Evolutionary conservation across 1,140 invertebrate species (phyloP).

Genomic region (Phocides pigmalion): DNA sequence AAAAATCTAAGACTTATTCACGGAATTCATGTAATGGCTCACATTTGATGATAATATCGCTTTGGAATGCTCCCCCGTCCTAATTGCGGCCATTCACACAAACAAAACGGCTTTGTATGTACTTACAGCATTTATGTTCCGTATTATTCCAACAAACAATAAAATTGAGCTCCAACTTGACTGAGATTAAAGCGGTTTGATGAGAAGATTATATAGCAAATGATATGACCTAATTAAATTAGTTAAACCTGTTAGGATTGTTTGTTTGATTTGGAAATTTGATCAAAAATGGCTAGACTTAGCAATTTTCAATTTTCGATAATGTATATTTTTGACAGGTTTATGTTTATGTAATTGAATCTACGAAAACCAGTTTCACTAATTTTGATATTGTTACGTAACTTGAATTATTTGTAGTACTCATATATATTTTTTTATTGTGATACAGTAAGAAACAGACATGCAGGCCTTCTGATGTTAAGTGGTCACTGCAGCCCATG

Average conservation of each 20-base stretch:
- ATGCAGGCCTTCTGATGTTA: too few relatives aligned
- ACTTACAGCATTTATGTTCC: conserved; percentile 42
- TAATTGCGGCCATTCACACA: conserved; percentile 46
- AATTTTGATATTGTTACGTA: too few relatives aligned
- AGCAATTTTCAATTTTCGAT: too few relatives aligned
- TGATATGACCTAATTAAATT: neutral
- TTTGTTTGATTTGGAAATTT: neutral
- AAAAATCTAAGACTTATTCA: neutral
- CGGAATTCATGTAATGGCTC: neutral
- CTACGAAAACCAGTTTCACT: too few relatives aligned
- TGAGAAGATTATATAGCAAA: conserved; percentile 13
- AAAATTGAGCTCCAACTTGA: conserved; percentile 2
- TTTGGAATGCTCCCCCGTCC: conserved; percentile 1
- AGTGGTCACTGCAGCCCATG: too few relatives aligned
- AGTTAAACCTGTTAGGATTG: too few relatives aligned
- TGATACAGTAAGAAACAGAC: too few relatives aligned
- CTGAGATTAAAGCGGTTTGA: neutral
- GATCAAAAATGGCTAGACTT: too few relatives aligned
- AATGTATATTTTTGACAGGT: too few relatives aligned
- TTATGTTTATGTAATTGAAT: too few relatives aligned
- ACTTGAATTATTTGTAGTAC: too few relatives aligned
- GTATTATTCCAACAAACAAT: conserved; percentile 20
- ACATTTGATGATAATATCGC: conserved; percentile 9
- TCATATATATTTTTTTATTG: too few relatives aligned
- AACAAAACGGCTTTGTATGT: conserved; percentile 42